Evolutionary conservation across 2,888 invertebrate genomes (phyloP).

Genomic region (Agrochola litura): DNA sequence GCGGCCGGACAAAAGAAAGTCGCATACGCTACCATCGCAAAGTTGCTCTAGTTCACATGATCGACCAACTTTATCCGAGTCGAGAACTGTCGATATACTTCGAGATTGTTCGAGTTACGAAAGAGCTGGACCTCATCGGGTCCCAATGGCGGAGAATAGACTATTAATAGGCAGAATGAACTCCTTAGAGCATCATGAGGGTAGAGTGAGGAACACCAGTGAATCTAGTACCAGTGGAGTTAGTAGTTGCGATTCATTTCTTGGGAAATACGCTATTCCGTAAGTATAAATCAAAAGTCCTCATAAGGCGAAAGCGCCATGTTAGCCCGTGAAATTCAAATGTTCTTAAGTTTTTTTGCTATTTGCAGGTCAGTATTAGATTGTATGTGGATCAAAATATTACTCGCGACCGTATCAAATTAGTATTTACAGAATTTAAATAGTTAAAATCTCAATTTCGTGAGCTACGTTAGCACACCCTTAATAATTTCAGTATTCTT

Average conservation of each 20-base stretch:
- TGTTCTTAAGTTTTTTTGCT: neutral
- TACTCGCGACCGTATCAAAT: too few species aligned
- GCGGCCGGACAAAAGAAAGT: slow-evolving; percentile 84
- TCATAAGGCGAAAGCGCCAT: neutral
- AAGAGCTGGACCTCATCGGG: slow-evolving; percentile 75
- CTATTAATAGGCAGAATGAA: slow-evolving; percentile 82
- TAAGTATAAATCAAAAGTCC: slow-evolving; percentile 74
- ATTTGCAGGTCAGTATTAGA: neutral
- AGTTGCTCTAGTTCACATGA: slow-evolving; percentile 90
- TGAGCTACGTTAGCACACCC: neutral
- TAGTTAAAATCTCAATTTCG: neutral
- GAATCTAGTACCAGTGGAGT: slow-evolving; percentile 96
- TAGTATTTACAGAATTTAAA: neutral
- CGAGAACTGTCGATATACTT: slow-evolving; percentile 92
- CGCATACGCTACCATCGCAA: slow-evolving; percentile 91
- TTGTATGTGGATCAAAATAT: neutral
- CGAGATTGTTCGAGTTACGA: slow-evolving; percentile 83
- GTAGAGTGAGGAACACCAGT: slow-evolving; percentile 87
- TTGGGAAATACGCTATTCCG: slow-evolving; percentile 91
- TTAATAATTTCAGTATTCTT: neutral
- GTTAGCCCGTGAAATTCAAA: neutral
- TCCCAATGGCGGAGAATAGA: slow-evolving; percentile 76
- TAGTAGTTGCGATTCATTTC: slow-evolving; percentile 94
- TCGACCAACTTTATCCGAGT: slow-evolving; percentile 92
- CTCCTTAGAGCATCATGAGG: slow-evolving; percentile 86